Conservation (phyloP, 2,113 vertebrate genomes). For the Mola mola region DNA sequence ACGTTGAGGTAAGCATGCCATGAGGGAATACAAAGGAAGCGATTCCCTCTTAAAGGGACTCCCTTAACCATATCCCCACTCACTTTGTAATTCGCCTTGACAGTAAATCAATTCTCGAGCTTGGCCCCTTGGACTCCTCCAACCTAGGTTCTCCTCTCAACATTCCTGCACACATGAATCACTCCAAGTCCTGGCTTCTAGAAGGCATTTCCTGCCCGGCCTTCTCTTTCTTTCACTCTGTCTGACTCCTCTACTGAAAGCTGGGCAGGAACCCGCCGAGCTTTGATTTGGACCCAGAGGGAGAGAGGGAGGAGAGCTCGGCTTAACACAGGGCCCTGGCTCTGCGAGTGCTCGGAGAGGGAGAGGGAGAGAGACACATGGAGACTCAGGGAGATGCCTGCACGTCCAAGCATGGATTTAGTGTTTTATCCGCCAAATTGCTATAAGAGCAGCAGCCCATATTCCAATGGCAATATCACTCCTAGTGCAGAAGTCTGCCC, state of each 20-base stretch:
- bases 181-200: slow-evolving; percentile 95
- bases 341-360: slow-evolving; percentile 46
- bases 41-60: slow-evolving; percentile 90
- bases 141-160: slow-evolving; percentile 79
- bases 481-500: slow-evolving; percentile 39
- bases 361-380: slow-evolving; percentile 32
- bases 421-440: slow-evolving; percentile 66
- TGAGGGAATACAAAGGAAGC: slow-evolving; percentile 91
- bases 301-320: slow-evolving; percentile 65
- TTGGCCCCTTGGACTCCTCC: slow-evolving; percentile 88
- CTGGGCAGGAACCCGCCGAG: slow-evolving; percentile 86
- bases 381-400: slow-evolving; percentile 64
- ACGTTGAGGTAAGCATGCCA: slow-evolving; percentile 91
- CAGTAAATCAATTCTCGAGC: slow-evolving; percentile 97
- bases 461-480: slow-evolving; percentile 63
- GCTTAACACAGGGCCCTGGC: slow-evolving; percentile 59
- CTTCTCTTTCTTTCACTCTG: slow-evolving; percentile 75
- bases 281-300: slow-evolving; percentile 86
- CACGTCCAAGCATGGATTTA: slow-evolving; percentile 68
- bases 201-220: slow-evolving; percentile 95
- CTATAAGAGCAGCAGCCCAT: slow-evolving; percentile 60
- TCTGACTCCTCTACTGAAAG: slow-evolving; percentile 83
- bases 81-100: slow-evolving; percentile 92
- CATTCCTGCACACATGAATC: slow-evolving; percentile 96
- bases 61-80: slow-evolving; percentile 92